phyloP scores from a whole-genome alignment of 2,888 invertebrate genomes.

The Piscicola geometra region DNA sequence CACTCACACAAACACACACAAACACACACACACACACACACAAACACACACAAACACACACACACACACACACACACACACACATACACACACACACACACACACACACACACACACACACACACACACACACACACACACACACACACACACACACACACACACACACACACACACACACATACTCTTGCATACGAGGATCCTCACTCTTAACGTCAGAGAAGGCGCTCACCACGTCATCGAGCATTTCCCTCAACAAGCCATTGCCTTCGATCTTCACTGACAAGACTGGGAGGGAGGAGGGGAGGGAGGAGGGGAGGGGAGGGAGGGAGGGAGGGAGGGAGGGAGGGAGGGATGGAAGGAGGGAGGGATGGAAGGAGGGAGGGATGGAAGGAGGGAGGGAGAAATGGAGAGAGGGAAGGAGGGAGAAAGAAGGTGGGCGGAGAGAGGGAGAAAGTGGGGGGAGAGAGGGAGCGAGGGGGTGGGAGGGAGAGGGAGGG shows the following conservation, averaged over 20 bases:
- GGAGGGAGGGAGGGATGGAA: too few species aligned
- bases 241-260: neutral
- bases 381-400: too few species aligned
- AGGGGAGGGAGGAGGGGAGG: too few species aligned
- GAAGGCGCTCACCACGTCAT: neutral
- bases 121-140: conserved; percentile 10
- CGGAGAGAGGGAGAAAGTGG: too few species aligned
- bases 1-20: neutral
- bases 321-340: too few species aligned
- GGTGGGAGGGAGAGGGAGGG: too few species aligned
- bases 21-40: conserved; percentile 7
- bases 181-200: neutral
- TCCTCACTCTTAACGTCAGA: neutral
- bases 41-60: conserved; percentile 5
- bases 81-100: conserved; percentile 14
- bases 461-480: too few species aligned
- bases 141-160: neutral
- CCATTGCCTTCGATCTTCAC: neutral
- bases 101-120: conserved; percentile 10
- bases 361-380: too few species aligned
- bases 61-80: conserved; percentile 17
- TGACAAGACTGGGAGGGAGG: too few species aligned
- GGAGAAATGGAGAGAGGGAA: too few species aligned
- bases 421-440: too few species aligned
- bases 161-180: neutral